Percentiles rank a stretch among this genome's conserved stretches.
These are phyloP conservation scores for Pseudococcus jackbeardsleyi DNA, from an alignment of 2,888 invertebrate genomes.

Conservation along the genomic window DNA sequence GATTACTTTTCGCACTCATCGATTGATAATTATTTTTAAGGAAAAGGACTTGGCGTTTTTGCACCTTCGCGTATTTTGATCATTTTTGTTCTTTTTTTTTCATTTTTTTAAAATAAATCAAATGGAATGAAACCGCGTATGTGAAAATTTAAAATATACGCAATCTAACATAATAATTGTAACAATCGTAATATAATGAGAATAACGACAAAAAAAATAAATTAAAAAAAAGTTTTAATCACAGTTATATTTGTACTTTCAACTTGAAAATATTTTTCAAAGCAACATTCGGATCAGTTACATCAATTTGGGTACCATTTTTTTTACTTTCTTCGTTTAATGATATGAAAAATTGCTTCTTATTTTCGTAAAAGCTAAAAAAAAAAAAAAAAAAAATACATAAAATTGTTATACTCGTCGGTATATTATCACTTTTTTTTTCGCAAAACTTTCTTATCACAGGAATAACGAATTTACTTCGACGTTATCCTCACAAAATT, in stretches of 20 bases:
- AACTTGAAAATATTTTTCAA: slow-evolving; percentile 40
- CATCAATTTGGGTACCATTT: not conserved
- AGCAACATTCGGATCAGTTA: slow-evolving; percentile 35
- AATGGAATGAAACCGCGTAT: slow-evolving; percentile 29
- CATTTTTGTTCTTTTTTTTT: slow-evolving; percentile 30
- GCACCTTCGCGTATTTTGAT: slow-evolving; percentile 12
- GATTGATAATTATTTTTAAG: not conserved
- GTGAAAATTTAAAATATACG: not conserved
- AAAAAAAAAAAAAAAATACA: not conserved
- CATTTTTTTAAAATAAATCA: slow-evolving; percentile 15
- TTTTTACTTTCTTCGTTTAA: slow-evolving; percentile 1
- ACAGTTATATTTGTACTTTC: slow-evolving; percentile 54
- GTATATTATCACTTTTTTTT: slow-evolving; percentile 35
- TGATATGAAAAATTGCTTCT: slow-evolving; percentile 48
- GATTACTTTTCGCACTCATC: not conserved
- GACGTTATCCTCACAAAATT: not conserved
- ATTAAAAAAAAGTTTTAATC: slow-evolving; percentile 44
- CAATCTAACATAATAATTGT: slow-evolving; percentile 45
- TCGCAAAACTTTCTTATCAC: slow-evolving; percentile 10
- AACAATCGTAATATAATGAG: slow-evolving; percentile 45
- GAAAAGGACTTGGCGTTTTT: not conserved
- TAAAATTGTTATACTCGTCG: not conserved
- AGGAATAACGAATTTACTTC: slow-evolving; percentile 37
- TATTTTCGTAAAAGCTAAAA: not conserved
- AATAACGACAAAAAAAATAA: slow-evolving; percentile 48